phyloP scores from a whole-genome alignment of 2,888 invertebrate species.

The Alcis repandata region DNA sequence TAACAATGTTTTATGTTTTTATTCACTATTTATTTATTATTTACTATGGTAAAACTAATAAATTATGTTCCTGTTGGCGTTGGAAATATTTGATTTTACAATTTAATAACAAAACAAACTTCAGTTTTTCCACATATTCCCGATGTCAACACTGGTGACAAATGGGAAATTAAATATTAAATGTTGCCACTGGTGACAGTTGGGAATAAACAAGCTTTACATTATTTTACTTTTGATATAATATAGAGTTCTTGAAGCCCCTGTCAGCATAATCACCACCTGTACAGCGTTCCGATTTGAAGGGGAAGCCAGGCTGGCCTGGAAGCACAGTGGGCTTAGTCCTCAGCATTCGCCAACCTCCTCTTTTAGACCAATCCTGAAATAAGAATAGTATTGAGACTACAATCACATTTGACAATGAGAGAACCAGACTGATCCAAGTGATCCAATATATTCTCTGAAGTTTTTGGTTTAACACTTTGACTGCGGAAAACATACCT shows the following conservation, averaged over 20 bases:
- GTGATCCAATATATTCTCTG: too few relatives aligned
- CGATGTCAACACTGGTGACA: too few relatives aligned
- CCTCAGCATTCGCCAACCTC: constrained; percentile 89
- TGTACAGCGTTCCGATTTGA: constrained; percentile 82
- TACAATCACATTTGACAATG: background rate
- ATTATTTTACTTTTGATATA: constrained; percentile 64
- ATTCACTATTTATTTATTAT: constrained; percentile 41
- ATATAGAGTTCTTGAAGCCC: constrained; percentile 89
- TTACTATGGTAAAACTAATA: constrained; percentile 44
- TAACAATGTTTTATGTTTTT: constrained; percentile 28
- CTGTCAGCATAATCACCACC: constrained; percentile 90
- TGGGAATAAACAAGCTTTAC: too few relatives aligned
- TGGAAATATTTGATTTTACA: constrained; percentile 3
- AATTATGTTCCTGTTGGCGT: constrained; percentile 35
- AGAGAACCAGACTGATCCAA: too few relatives aligned
- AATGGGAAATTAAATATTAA: too few relatives aligned
- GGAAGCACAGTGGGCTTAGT: constrained; percentile 87
- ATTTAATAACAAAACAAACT: background rate
- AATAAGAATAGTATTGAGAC: constrained; percentile 26
- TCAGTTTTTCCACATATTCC: too few relatives aligned
- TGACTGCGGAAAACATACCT: too few relatives aligned
- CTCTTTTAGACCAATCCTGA: constrained; percentile 92
- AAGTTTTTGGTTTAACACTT: too few relatives aligned
- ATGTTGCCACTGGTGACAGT: too few relatives aligned
- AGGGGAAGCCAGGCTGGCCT: constrained; percentile 91